phyloP scores from a whole-genome alignment of 2,113 vertebrate species.

The Marmota flaviventris region DNA sequence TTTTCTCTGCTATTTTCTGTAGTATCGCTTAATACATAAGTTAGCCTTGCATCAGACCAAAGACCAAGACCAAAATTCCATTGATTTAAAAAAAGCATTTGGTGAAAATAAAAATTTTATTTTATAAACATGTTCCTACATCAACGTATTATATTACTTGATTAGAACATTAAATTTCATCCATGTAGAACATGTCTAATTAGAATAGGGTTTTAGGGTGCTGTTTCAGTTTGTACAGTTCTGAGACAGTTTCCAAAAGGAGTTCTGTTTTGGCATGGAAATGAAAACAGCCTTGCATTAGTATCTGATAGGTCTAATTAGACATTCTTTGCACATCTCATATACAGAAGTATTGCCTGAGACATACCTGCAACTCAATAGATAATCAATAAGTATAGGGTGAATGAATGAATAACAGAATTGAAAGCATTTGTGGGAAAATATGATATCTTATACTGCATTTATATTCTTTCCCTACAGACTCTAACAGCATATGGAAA shows the following conservation, averaged over 20 bases:
- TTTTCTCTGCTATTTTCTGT: not conserved
- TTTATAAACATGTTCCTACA: not conserved
- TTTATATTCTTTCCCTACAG: not conserved
- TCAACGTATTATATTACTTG: not conserved
- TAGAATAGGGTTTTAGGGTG: not conserved
- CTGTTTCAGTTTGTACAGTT: not conserved
- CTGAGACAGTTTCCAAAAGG: not conserved
- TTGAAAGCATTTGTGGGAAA: not conserved
- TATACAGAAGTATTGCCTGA: not conserved
- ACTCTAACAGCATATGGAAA: not conserved
- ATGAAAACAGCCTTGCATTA: not conserved
- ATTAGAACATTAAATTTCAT: constrained; percentile 28
- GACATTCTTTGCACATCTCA: not conserved
- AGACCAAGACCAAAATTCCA: not conserved
- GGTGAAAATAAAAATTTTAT: not conserved
- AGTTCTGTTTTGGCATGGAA: not conserved
- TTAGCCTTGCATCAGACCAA: not conserved
- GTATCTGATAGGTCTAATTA: not conserved
- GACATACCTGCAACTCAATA: not conserved
- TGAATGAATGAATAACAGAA: not conserved
- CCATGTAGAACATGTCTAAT: not conserved
- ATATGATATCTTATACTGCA: not conserved
- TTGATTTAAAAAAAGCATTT: not conserved
- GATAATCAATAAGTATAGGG: not conserved
- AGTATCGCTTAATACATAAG: not conserved